phyloP scores from a whole-genome alignment of 2,797 vertebrate species.

The Phoeniculus purpureus region DNA sequence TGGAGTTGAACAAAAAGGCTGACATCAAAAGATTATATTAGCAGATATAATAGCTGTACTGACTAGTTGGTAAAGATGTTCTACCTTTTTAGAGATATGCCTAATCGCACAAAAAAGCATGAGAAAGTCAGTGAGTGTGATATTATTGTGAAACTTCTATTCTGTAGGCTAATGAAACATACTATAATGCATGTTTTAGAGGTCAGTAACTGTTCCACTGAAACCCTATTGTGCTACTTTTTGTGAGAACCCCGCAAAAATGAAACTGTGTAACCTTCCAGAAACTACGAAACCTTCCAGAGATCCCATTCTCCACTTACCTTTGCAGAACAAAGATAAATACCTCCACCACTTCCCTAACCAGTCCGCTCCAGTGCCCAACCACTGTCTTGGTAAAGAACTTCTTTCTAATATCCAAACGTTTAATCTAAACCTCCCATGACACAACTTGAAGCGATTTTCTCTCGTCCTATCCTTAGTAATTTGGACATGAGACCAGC shows the following conservation, averaged over 20 bases:
- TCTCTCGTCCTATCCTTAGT: too few species aligned
- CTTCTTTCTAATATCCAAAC: too few species aligned
- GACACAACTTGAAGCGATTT: too few species aligned
- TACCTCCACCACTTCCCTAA: background rate
- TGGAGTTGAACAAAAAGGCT: background rate
- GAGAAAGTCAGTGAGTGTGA: background rate
- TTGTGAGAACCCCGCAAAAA: background rate
- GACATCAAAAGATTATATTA: background rate
- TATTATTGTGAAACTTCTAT: background rate
- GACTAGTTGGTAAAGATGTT: constrained; percentile 20
- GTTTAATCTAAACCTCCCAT: too few species aligned
- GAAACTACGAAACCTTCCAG: too few species aligned
- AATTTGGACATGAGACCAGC: too few species aligned
- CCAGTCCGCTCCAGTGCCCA: too few species aligned
- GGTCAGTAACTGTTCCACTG: background rate
- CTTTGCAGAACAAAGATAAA: background rate
- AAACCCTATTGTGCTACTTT: background rate
- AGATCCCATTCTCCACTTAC: background rate
- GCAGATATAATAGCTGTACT: background rate
- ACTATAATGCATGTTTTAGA: background rate
- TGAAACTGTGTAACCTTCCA: background rate
- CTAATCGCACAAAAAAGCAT: background rate
- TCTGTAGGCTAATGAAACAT: background rate
- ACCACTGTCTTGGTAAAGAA: too few species aligned
- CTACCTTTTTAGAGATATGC: background rate